Percentiles rank a stretch among this genome's conserved stretches.
phyloP scores from a whole-genome alignment of 2,113 vertebrate species.

The Aldabrachelys gigantea region DNA sequence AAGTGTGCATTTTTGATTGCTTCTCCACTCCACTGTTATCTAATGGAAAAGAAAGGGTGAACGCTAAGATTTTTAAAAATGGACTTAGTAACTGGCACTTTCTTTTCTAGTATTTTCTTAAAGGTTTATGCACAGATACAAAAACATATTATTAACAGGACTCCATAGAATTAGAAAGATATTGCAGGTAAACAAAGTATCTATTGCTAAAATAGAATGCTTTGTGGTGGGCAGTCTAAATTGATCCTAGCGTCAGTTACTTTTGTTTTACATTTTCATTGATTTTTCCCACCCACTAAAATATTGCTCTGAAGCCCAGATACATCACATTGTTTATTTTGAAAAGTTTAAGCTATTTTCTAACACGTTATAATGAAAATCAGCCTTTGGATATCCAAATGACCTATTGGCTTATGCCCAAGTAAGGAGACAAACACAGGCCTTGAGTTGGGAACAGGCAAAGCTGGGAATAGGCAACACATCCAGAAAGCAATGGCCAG shows the following conservation, averaged over 20 bases:
- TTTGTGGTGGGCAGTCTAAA: slow-evolving; percentile 44
- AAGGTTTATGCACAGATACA: slow-evolving; percentile 11
- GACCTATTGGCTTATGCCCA: slow-evolving; percentile 55
- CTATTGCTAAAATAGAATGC: slow-evolving; percentile 36
- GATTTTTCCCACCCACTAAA: slow-evolving; percentile 56
- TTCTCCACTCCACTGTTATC: slow-evolving; percentile 43
- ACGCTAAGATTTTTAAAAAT: neutral
- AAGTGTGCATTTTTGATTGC: slow-evolving; percentile 30
- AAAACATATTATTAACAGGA: slow-evolving; percentile 43
- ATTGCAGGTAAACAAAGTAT: slow-evolving; percentile 60
- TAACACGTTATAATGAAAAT: slow-evolving; percentile 58
- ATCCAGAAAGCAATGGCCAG: neutral
- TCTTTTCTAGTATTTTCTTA: neutral
- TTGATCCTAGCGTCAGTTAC: slow-evolving; percentile 36
- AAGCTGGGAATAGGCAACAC: slow-evolving; percentile 46
- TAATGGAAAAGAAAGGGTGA: slow-evolving; percentile 33
- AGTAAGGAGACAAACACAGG: neutral
- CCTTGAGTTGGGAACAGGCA: slow-evolving; percentile 38
- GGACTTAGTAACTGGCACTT: neutral
- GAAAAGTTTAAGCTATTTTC: slow-evolving; percentile 67
- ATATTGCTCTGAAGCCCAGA: slow-evolving; percentile 48
- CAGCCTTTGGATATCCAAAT: neutral
- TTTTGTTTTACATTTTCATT: slow-evolving; percentile 62
- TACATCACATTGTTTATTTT: slow-evolving; percentile 61
- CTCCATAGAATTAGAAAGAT: slow-evolving; percentile 7